Evolutionary conservation across 2,797 vertebrate species (phyloP), one percentile per base, ranked within the genome.

Genomic region (Crenuchus spilurus): DNA sequence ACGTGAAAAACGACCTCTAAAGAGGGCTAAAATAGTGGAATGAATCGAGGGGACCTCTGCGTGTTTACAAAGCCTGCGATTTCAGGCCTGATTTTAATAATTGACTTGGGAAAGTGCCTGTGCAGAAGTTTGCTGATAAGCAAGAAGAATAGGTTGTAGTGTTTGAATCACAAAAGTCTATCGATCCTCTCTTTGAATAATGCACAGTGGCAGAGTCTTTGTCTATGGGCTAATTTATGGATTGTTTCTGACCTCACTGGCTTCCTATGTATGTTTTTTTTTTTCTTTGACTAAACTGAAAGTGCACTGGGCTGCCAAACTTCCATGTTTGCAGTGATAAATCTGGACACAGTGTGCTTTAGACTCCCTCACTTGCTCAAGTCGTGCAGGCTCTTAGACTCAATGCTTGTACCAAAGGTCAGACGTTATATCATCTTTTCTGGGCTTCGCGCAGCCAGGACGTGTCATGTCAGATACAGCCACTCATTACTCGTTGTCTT

Each of bases 1-100:
- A 88, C 83, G 81, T 90, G 87, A 90, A 88, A 86, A 91, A 90
- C 85, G 86, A 89, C 86, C 87, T 74, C 77, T 31, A 51, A 67
- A 71, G 83, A 20, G 76, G 78, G 81, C 85, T 86, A 74, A 88
- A 84, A 82, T 86, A 83, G 83, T 60, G 52, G 83, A 85, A 91
- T 87, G 87, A 90, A 90, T 89, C 87, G 77, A 20, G 78, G 79
- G 39, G 16, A 78, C 84, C 72, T 62, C 70, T 77, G 76, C 60
- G 69, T 83, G 82, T 84, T 77, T 85, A 87, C 87, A 78, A 80
- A 86, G 84, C 75, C 61, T 46, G 75, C 72, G 72, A 80, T 80
- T 78, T 78, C 58, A 41, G 79, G 75, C 79, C 81, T 81, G 79
- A 86, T 91, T 90, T 90, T 77, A 89, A 91, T 91, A 91, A 92